A percentile compares a stretch with the other conserved stretches of the same genome.
Evolutionary conservation across 2,797 vertebrate species (phyloP).

Genomic region (Artibeus jamaicensis): DNA sequence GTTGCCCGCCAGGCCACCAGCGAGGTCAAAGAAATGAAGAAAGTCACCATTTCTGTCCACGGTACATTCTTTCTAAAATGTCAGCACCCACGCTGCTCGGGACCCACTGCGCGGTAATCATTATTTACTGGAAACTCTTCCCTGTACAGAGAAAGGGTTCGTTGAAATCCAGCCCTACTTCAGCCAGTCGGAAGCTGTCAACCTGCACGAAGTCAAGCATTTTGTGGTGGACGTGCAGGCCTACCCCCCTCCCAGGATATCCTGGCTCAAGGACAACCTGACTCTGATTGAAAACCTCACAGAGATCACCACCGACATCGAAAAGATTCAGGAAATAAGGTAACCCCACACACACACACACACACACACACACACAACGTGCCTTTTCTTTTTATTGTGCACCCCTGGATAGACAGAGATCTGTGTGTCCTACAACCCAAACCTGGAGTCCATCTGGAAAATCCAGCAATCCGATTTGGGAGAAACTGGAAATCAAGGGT

Average conservation of each 20-base stretch:
- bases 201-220: constrained; percentile 92
- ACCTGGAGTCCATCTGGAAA: not conserved
- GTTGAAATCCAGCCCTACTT: constrained; percentile 88
- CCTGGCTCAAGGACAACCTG: constrained; percentile 93
- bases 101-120: not conserved
- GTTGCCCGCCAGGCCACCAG: constrained; percentile 91
- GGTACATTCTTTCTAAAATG: constrained; percentile 83
- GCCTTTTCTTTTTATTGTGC: not conserved
- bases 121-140: constrained; percentile 51
- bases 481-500: not conserved
- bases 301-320: constrained; percentile 90
- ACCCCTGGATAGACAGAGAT: not conserved
- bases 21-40: constrained; percentile 90
- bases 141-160: constrained; percentile 90
- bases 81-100: not conserved
- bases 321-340: constrained; percentile 90
- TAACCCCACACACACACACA: too few species aligned
- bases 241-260: constrained; percentile 89
- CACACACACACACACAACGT: too few species aligned
- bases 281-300: constrained; percentile 91
- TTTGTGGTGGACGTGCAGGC: constrained; percentile 90
- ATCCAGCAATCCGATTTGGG: not conserved
- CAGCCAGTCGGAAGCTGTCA: constrained; percentile 86
- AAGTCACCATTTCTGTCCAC: constrained; percentile 90
- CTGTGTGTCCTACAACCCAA: not conserved